Base-by-base conservation (phyloP, 2,113 vertebrate genomes). In the Rhodinocichla rosea region DNA sequence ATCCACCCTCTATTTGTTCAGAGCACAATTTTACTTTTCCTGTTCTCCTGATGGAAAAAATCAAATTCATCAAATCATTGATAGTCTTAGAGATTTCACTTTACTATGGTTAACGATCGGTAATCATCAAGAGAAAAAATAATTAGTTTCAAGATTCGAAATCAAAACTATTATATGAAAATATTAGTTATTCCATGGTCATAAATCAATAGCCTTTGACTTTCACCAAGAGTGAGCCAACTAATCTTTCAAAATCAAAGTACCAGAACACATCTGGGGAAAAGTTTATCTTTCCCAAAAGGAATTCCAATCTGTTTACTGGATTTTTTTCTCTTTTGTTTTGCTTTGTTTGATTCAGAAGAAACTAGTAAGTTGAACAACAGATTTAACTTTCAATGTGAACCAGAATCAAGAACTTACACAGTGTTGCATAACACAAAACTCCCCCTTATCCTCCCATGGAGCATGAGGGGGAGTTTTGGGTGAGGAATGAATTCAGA, bases 391-490 rank as follows among this genome's bases (percentile, higher is more conserved):
- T 86, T 88, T 79, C 69, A 78, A 52, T 49, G 42, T 49, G 69
- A 93, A 94, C n/a, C 15, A 90, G 33, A 83, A 87, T 52, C 27
- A 93, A 83, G 63, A 87, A 87, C 9, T 77, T 67, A 94, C 91
- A 52, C 49, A 87, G 33, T n/a, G 47, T 83, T 33, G 4, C 32
- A 2, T 80, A 93, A 95, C 70, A 86, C 8, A 67, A 13, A 91
- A 87, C 73, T 94, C 67, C 42, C 52, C 55, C 62, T 70, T 10
- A 49, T 33, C 33, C 23, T 91, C 74, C 91, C 67, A 63, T 30
- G 2, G 12, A 91, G 59, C 7, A 1, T 15, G 68, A 92, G 59
- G 52, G 50, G 83, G 82, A 94, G 78, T 74, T 95, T 70, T 74
- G 79, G 65, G 71, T 52, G 63, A 88, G 55, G 79, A 93, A 80